Evolutionary conservation across 1,140 invertebrate genomes (phyloP).

Genomic region (Zaprionus vittiger): DNA sequence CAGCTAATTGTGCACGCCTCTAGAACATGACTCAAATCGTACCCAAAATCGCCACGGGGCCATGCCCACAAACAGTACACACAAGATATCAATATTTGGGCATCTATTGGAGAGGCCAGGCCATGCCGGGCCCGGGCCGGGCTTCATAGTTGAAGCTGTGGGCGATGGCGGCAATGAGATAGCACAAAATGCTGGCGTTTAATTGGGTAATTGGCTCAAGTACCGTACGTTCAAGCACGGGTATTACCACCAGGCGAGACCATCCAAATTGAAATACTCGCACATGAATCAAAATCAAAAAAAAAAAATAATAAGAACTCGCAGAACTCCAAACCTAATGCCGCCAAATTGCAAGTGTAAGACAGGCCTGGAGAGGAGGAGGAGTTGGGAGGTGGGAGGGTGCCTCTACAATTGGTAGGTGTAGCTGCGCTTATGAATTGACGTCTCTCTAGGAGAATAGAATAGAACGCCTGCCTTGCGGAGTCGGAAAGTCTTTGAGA

Average conservation of each 20-base stretch:
- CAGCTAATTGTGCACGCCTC: slow-evolving; percentile 81
- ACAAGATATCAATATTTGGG: slow-evolving; percentile 77
- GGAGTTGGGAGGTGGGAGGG: background rate
- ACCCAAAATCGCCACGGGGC: slow-evolving; percentile 55
- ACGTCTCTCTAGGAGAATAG: slow-evolving; percentile 32
- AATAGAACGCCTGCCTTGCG: slow-evolving; percentile 49
- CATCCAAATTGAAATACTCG: slow-evolving; percentile 74
- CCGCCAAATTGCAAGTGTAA: slow-evolving; percentile 70
- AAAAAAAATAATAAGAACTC: slow-evolving; percentile 24
- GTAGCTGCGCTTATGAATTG: slow-evolving; percentile 67
- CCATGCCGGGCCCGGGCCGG: too few relatives aligned
- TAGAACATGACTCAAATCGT: slow-evolving; percentile 77
- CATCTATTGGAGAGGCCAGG: slow-evolving; percentile 38
- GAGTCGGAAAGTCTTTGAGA: slow-evolving; percentile 43
- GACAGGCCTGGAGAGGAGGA: background rate
- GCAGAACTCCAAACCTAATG: slow-evolving; percentile 45
- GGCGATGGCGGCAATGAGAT: slow-evolving; percentile 76
- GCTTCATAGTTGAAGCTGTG: background rate
- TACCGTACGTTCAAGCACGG: slow-evolving; percentile 60
- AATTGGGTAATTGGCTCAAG: slow-evolving; percentile 84
- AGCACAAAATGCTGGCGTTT: slow-evolving; percentile 77
- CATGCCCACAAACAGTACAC: slow-evolving; percentile 38
- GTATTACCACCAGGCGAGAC: slow-evolving; percentile 64
- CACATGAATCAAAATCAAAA: slow-evolving; percentile 57
- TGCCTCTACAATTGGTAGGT: background rate